Evolutionary conservation across 2,113 vertebrate species (phyloP).

Genomic region (Dasyornis broadbenti): DNA sequence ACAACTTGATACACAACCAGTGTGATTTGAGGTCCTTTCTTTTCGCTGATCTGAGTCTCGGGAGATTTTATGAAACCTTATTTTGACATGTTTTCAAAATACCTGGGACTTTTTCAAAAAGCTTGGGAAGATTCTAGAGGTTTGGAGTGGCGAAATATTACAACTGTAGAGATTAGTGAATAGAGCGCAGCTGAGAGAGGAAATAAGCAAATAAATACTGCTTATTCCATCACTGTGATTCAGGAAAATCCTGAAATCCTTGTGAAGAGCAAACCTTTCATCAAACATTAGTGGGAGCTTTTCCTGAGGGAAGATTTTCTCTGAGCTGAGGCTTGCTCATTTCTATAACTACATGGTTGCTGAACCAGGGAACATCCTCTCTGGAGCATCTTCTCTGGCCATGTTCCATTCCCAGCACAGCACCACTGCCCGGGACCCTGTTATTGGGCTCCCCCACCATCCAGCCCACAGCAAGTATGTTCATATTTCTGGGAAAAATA

Average conservation of each 20-base stretch:
- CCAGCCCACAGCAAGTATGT: not conserved
- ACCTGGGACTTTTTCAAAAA: not conserved
- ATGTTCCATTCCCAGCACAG: not conserved
- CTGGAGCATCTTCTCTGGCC: fast-evolving
- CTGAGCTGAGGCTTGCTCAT: not conserved
- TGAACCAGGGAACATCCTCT: not conserved
- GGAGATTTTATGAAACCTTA: not conserved
- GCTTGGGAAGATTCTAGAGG: not conserved
- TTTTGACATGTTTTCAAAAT: not conserved
- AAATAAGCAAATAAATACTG: not conserved
- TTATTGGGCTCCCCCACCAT: not conserved
- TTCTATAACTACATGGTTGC: not conserved
- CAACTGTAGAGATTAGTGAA: not conserved
- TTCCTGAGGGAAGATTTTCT: not conserved
- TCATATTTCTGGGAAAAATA: conserved; percentile 26
- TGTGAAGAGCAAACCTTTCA: not conserved
- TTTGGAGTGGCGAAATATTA: not conserved
- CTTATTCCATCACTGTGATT: not conserved
- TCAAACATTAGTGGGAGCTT: not conserved
- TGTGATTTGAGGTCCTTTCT: not conserved
- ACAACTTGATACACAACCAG: not conserved
- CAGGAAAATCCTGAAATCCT: not conserved
- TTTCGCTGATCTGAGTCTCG: not conserved
- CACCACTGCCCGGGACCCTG: not conserved
- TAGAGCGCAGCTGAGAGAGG: not conserved